Conservation (phyloP, 2,113 vertebrate species). For the Sebastes schlegelii region DNA sequence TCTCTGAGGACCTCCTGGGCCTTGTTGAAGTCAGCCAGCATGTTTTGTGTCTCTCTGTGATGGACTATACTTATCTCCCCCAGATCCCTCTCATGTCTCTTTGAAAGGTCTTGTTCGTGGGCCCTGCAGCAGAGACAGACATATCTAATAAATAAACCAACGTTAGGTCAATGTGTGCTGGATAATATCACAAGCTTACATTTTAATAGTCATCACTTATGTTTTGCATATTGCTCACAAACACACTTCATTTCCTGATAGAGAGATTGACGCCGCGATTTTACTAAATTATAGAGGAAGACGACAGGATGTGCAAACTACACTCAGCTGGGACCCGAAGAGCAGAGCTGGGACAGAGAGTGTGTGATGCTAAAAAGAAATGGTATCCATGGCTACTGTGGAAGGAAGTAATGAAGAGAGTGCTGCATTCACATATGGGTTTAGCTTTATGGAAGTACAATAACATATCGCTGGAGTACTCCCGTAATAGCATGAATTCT, state of each 20-base stretch:
- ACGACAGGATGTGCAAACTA: conserved; percentile 35
- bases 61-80: conserved; percentile 91
- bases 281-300: conserved; percentile 35
- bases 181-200: background rate
- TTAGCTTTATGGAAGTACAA: no score
- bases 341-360: conserved; percentile 9
- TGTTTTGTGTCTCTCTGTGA: conserved; percentile 93
- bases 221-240: background rate
- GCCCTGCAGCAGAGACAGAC: conserved; percentile 82
- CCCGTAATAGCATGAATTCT: no score
- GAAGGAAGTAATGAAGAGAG: no score
- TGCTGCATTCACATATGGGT: no score
- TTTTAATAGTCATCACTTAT: background rate
- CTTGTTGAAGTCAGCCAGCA: conserved; percentile 98
- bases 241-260: background rate
- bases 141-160: background rate
- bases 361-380: background rate
- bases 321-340: conserved; percentile 11
- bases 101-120: conserved; percentile 95
- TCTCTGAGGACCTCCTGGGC: conserved; percentile 97
- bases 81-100: conserved; percentile 93
- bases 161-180: background rate
- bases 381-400: conserved; percentile 22
- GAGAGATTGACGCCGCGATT: background rate
- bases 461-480: no score